Evolutionary conservation across 2,797 vertebrate species (phyloP).

Genomic region (Leptatherina wallacei): DNA sequence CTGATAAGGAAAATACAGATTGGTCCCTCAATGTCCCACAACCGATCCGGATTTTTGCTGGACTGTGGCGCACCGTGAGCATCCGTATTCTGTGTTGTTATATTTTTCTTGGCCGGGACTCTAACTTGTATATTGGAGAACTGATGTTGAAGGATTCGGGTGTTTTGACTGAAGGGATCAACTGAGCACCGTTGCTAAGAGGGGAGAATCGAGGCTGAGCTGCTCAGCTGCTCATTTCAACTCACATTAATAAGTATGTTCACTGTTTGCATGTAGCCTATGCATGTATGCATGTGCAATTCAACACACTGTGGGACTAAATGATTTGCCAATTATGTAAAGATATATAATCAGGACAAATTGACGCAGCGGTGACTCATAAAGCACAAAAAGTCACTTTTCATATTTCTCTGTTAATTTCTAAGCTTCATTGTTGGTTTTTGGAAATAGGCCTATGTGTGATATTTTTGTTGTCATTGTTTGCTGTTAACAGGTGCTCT

Average conservation of each 20-base stretch:
- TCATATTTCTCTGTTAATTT: constrained; percentile 6
- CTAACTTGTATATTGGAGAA: constrained; percentile 25
- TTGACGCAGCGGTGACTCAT: constrained; percentile 27
- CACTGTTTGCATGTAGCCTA: constrained; percentile 8
- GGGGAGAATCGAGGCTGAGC: constrained; percentile 61
- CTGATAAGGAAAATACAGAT: constrained; percentile 65
- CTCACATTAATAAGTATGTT: constrained; percentile 80
- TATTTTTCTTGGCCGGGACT: constrained; percentile 39
- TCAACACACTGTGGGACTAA: constrained; percentile 19
- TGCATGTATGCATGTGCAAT: constrained; percentile 37
- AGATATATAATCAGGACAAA: constrained; percentile 9
- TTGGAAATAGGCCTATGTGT: background rate
- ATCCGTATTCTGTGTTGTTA: constrained; percentile 27
- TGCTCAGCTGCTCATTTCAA: constrained; percentile 68
- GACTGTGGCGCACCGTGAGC: constrained; percentile 66
- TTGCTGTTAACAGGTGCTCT: constrained; percentile 66
- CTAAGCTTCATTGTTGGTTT: background rate
- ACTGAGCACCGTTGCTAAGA: constrained; percentile 70
- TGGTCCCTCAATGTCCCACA: constrained; percentile 41
- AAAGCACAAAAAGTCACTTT: constrained; percentile 1
- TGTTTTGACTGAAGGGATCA: constrained; percentile 68
- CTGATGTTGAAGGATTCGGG: constrained; percentile 70
- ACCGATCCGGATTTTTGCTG: constrained; percentile 57
- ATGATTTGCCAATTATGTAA: background rate
- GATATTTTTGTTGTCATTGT: constrained; percentile 16